Evolutionary conservation across 2,888 invertebrate genomes (phyloP).

Genomic region (Xestia xanthographa): DNA sequence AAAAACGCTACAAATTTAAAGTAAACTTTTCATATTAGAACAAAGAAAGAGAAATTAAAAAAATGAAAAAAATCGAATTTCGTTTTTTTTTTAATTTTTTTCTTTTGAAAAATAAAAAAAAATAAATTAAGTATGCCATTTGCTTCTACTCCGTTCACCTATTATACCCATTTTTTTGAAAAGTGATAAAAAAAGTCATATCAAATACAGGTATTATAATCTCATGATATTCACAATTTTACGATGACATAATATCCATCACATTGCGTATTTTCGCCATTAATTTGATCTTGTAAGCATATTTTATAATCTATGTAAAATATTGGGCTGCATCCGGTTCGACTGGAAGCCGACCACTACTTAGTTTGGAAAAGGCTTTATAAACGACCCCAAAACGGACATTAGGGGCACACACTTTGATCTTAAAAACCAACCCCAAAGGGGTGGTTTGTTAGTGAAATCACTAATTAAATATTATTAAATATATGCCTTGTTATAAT

Average conservation of each 20-base stretch:
- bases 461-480: slow-evolving; percentile 49
- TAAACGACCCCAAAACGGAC: background rate
- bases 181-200: too few species aligned
- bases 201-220: too few species aligned
- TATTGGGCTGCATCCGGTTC: background rate
- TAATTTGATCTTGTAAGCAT: background rate
- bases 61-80: too few species aligned
- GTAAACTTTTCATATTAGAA: too few species aligned
- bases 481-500: slow-evolving; percentile 60
- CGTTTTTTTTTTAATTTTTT: too few species aligned
- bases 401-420: slow-evolving; percentile 28
- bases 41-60: too few species aligned
- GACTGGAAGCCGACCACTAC: background rate
- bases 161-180: too few species aligned
- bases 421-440: slow-evolving; percentile 40
- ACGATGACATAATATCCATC: background rate
- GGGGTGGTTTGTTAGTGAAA: slow-evolving; percentile 40
- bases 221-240: too few species aligned
- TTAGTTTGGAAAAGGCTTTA: background rate
- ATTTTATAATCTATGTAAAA: background rate
- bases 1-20: too few species aligned
- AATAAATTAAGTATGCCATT: too few species aligned
- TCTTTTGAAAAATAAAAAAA: too few species aligned
- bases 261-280: background rate
- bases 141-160: too few species aligned